These are phyloP conservation scores for Aptenodytes forsteri DNA, from an alignment of 2,113 vertebrate species.

Conservation along the genomic window DNA sequence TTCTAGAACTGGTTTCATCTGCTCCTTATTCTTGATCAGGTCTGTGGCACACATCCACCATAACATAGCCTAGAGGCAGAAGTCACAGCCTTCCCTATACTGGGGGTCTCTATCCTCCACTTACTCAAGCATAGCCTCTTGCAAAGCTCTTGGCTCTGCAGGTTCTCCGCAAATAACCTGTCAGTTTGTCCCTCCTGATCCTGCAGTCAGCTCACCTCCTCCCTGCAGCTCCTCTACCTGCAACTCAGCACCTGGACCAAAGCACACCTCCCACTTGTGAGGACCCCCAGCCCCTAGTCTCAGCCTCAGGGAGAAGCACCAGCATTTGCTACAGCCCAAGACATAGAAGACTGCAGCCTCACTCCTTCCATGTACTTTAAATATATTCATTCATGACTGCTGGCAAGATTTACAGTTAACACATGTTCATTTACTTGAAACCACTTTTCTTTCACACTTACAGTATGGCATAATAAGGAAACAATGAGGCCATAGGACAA, in stretches of 20 bases:
- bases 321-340: neutral
- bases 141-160: neutral
- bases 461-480: neutral
- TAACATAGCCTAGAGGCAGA: neutral
- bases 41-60: neutral
- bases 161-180: neutral
- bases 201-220: neutral
- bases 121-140: neutral
- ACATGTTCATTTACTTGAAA: neutral
- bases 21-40: neutral
- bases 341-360: neutral
- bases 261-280: neutral
- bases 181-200: neutral
- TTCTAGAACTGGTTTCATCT: neutral
- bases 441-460: neutral
- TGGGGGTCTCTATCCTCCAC: neutral
- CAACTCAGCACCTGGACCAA: neutral
- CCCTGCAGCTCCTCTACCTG: neutral
- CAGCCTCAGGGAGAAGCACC: neutral
- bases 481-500: neutral
- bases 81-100: neutral
- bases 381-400: neutral
- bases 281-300: no score
- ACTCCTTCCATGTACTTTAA: neutral
- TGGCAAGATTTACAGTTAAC: neutral